A percentile compares a stretch with the other conserved stretches of the same genome.
Conservation (phyloP, 2,797 vertebrate genomes). For the Peromyscus nudipes region DNA sequence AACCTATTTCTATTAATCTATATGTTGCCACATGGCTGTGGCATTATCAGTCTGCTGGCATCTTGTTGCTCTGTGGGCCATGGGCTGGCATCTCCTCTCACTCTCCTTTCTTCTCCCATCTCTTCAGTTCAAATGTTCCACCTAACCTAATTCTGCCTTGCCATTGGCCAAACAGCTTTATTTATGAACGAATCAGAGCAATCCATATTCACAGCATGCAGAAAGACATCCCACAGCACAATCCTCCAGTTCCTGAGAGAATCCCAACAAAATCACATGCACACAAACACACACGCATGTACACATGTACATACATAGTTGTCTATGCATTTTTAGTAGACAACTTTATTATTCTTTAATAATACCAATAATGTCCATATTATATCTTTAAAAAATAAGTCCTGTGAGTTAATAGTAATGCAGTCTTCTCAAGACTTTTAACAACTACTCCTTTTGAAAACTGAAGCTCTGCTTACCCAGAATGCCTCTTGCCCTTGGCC, state of each 20-base stretch:
- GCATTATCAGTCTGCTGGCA: too few relatives aligned
- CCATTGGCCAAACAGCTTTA: too few relatives aligned
- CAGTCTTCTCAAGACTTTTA: neutral
- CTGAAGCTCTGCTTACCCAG: neutral
- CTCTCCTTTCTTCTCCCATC: too few relatives aligned
- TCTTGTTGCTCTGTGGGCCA: too few relatives aligned
- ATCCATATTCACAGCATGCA: too few relatives aligned
- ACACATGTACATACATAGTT: neutral
- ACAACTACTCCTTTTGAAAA: neutral
- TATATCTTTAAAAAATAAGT: constrained; percentile 52
- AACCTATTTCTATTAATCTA: too few relatives aligned
- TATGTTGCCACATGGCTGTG: too few relatives aligned
- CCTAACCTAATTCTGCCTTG: too few relatives aligned
- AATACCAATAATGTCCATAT: neutral
- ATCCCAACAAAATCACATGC: neutral
- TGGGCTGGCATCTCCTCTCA: too few relatives aligned
- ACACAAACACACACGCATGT: neutral
- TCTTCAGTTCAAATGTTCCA: too few relatives aligned
- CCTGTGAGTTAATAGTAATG: neutral
- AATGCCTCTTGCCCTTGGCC: neutral
- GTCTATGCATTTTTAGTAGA: neutral
- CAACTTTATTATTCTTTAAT: neutral
- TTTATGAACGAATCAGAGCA: too few relatives aligned
- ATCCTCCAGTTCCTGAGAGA: neutral
- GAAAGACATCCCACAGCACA: too few relatives aligned